A percentile compares a stretch with the other conserved stretches of the same genome.
phyloP scores from a whole-genome alignment of 2,113 vertebrate species.

The Alligator mississippiensis region DNA sequence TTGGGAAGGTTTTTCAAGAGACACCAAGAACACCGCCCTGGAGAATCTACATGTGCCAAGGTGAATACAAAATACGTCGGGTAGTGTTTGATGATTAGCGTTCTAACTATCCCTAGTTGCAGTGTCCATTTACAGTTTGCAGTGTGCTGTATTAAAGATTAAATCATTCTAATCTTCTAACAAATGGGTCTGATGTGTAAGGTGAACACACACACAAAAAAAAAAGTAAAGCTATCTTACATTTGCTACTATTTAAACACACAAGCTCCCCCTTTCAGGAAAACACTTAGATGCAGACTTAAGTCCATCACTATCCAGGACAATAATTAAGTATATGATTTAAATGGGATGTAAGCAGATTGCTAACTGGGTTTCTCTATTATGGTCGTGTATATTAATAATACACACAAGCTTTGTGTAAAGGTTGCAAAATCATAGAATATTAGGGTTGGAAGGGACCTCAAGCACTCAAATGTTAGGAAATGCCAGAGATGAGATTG shows the following conservation, averaged over 20 bases:
- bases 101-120: not conserved
- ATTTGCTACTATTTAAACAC: not conserved
- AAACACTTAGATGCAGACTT: not conserved
- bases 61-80: not conserved
- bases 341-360: not conserved
- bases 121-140: not conserved
- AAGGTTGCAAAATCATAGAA: too few relatives aligned
- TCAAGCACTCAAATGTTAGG: too few relatives aligned
- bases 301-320: not conserved
- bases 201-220: too few relatives aligned
- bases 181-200: not conserved
- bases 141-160: not conserved
- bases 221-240: not conserved
- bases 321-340: not conserved
- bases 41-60: not conserved
- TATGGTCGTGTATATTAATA: not conserved
- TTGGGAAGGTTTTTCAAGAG: not conserved
- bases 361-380: not conserved
- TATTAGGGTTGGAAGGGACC: too few relatives aligned
- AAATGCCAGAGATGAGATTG: too few relatives aligned
- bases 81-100: not conserved
- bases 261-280: not conserved
- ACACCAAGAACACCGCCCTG: not conserved
- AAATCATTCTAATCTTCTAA: not conserved
- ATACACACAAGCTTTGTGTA: not conserved